phyloP scores from a whole-genome alignment of 2,888 invertebrate species.

The Phasia obesa region DNA sequence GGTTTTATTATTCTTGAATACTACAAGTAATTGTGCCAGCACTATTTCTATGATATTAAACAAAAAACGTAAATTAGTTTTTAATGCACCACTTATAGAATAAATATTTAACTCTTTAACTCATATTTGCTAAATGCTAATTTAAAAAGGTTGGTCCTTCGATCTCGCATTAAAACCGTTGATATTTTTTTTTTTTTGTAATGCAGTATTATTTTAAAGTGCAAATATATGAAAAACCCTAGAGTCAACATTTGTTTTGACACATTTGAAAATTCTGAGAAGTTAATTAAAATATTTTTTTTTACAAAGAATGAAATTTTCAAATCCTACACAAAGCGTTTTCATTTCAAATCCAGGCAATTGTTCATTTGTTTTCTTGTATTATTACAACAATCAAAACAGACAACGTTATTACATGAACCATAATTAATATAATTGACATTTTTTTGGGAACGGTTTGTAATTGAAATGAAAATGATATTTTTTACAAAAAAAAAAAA shows the following conservation, averaged over 20 bases:
- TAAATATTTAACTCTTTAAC: no score
- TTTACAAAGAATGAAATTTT: conserved; percentile 16
- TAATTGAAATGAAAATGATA: conserved; percentile 68
- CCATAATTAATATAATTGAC: conserved; percentile 82
- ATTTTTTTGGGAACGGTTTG: conserved; percentile 76
- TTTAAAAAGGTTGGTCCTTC: no score
- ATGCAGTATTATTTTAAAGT: background rate
- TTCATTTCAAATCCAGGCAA: conserved; percentile 44
- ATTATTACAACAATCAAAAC: background rate
- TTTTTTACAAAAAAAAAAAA: conserved; percentile 1
- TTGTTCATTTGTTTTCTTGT: conserved; percentile 14
- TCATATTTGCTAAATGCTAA: no score
- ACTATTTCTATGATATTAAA: no score
- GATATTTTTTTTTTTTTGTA: no score
- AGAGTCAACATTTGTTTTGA: conserved; percentile 34
- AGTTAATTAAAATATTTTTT: conserved; percentile 47
- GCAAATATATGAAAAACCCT: conserved; percentile 20
- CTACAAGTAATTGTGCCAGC: no score
- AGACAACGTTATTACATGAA: conserved; percentile 67
- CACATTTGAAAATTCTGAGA: conserved; percentile 58
- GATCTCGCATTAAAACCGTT: no score
- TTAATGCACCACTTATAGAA: no score
- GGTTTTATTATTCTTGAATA: no score
- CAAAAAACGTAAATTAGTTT: no score
- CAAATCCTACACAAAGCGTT: conserved; percentile 62